phyloP scores from a whole-genome alignment of 2,113 vertebrate genomes.

The Pitta sordida region DNA sequence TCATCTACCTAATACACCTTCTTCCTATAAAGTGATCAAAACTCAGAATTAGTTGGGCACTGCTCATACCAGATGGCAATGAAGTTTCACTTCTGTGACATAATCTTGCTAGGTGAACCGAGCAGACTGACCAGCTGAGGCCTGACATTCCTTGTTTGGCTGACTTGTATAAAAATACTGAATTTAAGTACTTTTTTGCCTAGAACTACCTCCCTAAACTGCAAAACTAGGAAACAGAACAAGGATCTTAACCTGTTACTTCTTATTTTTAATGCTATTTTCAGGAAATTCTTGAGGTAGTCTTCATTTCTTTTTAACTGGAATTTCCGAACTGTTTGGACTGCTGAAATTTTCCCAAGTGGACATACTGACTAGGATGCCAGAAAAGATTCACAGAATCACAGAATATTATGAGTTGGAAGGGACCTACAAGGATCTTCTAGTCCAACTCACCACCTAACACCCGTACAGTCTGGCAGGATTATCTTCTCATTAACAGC shows the following conservation, averaged over 20 bases:
- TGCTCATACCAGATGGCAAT: neutral
- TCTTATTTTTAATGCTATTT: neutral
- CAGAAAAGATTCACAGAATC: neutral
- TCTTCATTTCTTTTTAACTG: neutral
- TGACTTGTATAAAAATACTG: neutral
- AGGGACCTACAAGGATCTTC: no score
- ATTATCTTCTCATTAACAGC: neutral
- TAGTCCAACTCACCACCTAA: no score
- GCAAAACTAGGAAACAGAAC: neutral
- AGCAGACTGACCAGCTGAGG: neutral
- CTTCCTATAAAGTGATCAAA: no score
- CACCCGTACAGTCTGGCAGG: no score
- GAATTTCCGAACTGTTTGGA: neutral
- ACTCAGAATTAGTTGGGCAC: neutral
- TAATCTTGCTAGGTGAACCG: neutral
- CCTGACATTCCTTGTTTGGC: neutral
- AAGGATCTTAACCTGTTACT: neutral
- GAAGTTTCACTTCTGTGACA: neutral
- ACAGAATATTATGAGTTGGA: no score
- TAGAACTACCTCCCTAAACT: neutral
- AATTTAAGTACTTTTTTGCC: neutral
- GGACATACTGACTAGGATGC: neutral
- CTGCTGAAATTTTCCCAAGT: neutral
- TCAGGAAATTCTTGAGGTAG: neutral
- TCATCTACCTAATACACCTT: no score